Percentiles rank a stretch among this genome's conserved stretches.
Conservation (phyloP, 2,888 invertebrate genomes). For the Deilephila porcellus region DNA sequence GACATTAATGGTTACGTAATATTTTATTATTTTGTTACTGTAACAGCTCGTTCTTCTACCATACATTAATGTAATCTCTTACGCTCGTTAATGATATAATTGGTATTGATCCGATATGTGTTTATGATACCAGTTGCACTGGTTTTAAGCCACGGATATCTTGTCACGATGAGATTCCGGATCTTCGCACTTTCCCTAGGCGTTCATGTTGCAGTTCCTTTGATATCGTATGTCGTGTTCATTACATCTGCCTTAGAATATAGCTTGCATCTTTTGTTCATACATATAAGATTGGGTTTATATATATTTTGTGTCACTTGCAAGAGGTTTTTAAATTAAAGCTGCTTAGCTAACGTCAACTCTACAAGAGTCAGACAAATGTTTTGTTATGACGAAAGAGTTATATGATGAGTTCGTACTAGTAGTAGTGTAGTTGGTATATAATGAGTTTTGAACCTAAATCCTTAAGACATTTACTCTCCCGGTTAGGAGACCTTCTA, state of each 20-base stretch:
- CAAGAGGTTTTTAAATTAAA: too few species aligned
- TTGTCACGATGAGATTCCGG: constrained; percentile 3
- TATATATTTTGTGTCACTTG: too few species aligned
- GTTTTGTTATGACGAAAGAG: too few species aligned
- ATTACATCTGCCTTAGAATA: not conserved
- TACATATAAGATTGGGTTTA: too few species aligned
- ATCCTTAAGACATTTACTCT: too few species aligned
- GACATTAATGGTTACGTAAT: not conserved
- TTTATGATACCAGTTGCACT: not conserved
- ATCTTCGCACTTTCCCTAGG: constrained; percentile 14
- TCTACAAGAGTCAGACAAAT: too few species aligned
- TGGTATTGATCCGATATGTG: not conserved
- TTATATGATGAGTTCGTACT: too few species aligned
- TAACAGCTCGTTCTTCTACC: not conserved
- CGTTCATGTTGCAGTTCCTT: constrained; percentile 14
- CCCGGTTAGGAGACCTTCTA: too few species aligned
- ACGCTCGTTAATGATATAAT: not conserved
- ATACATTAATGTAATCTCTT: not conserved
- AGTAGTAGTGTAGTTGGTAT: too few species aligned
- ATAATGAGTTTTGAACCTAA: too few species aligned
- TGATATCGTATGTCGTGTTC: not conserved
- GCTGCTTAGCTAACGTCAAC: too few species aligned
- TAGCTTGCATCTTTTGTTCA: too few species aligned
- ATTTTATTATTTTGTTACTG: not conserved
- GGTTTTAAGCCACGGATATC: constrained; percentile 11